These are phyloP conservation scores for Phoeniculus purpureus DNA, from an alignment of 2,797 vertebrate species.

Conservation along the genomic window DNA sequence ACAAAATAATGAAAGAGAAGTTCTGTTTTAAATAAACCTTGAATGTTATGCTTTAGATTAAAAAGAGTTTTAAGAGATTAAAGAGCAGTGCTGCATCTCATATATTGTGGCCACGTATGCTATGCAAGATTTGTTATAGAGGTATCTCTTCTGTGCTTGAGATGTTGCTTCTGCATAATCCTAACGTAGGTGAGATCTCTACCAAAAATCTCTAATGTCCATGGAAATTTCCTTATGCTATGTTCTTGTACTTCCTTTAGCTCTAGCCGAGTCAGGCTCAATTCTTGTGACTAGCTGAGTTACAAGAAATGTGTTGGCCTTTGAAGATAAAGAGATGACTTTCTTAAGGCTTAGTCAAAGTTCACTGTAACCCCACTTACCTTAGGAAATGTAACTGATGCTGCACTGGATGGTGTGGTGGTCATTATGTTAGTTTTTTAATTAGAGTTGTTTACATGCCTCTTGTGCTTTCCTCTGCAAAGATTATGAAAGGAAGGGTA, in stretches of 20 bases:
- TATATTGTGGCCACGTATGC: neutral
- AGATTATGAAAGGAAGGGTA: neutral
- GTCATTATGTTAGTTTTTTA: neutral
- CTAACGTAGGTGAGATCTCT: neutral
- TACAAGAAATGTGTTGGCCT: neutral
- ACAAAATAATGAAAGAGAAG: neutral
- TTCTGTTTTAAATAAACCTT: neutral
- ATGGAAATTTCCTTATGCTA: neutral
- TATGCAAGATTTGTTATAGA: neutral
- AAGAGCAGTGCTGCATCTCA: neutral
- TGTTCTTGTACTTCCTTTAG: neutral
- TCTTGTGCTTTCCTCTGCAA: fast-evolving
- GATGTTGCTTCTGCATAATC: neutral
- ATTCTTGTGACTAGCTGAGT: neutral
- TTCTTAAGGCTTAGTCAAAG: neutral
- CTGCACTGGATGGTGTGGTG: neutral
- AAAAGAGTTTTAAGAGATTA: neutral
- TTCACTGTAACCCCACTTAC: neutral
- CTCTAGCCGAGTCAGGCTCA: neutral
- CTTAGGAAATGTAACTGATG: neutral
- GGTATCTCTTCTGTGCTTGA: neutral
- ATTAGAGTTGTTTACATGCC: neutral
- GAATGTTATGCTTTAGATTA: neutral
- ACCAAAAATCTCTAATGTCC: neutral
- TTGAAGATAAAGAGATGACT: neutral